Evolutionary conservation across 37 sponge, comb jelly and placozoan species (phyloP), one percentile per base, ranked within the genome.

Genomic region (Axinella damicornis): DNA sequence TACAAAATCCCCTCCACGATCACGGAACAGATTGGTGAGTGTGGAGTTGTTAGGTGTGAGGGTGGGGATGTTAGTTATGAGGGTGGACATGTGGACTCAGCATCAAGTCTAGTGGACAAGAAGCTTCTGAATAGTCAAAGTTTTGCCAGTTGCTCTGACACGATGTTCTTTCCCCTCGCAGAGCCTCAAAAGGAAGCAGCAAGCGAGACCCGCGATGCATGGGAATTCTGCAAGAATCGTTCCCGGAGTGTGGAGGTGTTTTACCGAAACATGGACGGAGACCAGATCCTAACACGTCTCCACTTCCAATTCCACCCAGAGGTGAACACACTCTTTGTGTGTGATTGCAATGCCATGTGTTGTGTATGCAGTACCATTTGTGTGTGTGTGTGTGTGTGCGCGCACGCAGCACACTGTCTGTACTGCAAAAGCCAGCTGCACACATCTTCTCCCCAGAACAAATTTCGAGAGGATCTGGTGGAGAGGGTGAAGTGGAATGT

Each of bases 401-500:
- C 71, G 74, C 11, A 28, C 13, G 35, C 71, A 70, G 17, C 14
- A 37, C 14, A 37, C 13, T 65, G 17, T 27, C 28, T n/a, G 66
- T 24, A 27, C n/a, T n/a, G n/a, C n/a, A n/a, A n/a, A n/a, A n/a
- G n/a, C n/a, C n/a, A n/a, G 46, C 46, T 9, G 9, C 46, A 46
- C 46, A 46, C 9, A 9, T 46, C 46, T 46, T 9, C 46, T 46
- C 46, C 46, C 46, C 61, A 84, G 89, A 71, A 56, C 77, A 76
- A 80, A 19, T 71, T 95, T 38, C 52, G 81, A 57, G 89, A 92
- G 31, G 92, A 85, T 25, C 65, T 92, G 32, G 79, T 80, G 12
- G 94, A 94, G 72, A 80, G 72, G 57, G 87, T 96, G 40, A 92
- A 89, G 62, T 96, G 93, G 93, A 84, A 69, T 31, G 74, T 96